phyloP scores from a whole-genome alignment of 1,140 invertebrate species.

The Trachelipus rathkii region DNA sequence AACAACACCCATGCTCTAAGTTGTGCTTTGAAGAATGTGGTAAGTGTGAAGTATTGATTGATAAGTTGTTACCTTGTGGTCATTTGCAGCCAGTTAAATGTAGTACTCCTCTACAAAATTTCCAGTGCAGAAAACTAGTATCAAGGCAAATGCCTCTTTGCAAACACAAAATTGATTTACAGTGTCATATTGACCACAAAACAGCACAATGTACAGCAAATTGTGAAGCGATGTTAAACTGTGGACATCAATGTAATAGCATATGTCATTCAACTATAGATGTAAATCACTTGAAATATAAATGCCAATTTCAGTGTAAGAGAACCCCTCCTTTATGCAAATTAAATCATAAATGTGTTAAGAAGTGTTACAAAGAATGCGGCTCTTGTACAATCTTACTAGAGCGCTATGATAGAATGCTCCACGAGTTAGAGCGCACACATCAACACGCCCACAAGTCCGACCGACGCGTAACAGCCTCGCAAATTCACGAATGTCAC shows the following conservation, averaged over 20 bases:
- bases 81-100: slow-evolving; percentile 35
- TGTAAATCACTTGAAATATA: slow-evolving; percentile 25
- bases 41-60: slow-evolving; percentile 18
- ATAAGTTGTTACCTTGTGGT: slow-evolving; percentile 35
- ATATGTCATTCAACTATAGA: slow-evolving; percentile 18
- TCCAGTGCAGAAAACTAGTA: neutral
- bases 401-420: no score
- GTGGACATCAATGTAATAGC: slow-evolving; percentile 25
- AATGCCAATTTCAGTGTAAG: slow-evolving; percentile 6
- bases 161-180: neutral
- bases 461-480: no score
- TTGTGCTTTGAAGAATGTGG: slow-evolving; percentile 29
- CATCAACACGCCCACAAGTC: neutral
- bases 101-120: neutral
- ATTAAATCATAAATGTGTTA: slow-evolving; percentile 20
- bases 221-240: slow-evolving; percentile 23
- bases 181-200: slow-evolving; percentile 21
- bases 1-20: slow-evolving; percentile 29
- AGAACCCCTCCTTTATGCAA: neutral
- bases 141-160: neutral
- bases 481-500: no score
- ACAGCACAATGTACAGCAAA: neutral
- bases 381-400: slow-evolving; percentile 8
- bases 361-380: slow-evolving; percentile 21
- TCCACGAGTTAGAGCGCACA: slow-evolving; percentile 24